Evolutionary conservation across 2,888 invertebrate species (phyloP).

Genomic region (Troides helena): DNA sequence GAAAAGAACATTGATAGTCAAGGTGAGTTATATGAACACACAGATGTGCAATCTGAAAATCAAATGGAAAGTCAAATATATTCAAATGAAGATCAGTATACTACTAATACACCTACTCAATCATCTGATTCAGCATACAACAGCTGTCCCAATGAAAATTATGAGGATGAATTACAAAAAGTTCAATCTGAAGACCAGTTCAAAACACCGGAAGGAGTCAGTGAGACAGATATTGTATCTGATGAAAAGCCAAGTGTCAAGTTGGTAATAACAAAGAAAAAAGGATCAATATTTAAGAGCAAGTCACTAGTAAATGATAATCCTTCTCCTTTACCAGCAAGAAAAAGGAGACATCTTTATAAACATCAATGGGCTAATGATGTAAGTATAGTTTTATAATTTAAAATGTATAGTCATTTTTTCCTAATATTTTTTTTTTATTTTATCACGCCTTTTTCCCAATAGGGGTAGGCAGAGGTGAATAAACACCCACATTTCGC

Average conservation of each 20-base stretch:
- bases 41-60: conserved; percentile 26
- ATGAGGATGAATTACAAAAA: conserved; percentile 65
- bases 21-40: not conserved
- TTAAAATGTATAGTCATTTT: not conserved
- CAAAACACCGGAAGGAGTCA: conserved; percentile 62
- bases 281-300: conserved; percentile 94
- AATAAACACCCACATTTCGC: too few species aligned
- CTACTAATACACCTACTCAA: conserved; percentile 51
- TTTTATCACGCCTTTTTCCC: too few species aligned
- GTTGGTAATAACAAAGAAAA: conserved; percentile 88
- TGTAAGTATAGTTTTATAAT: conserved; percentile 58
- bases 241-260: conserved; percentile 82
- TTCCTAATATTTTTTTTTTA: too few species aligned
- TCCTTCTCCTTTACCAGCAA: conserved; percentile 77
- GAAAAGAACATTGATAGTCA: conserved; percentile 14
- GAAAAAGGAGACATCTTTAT: conserved; percentile 89
- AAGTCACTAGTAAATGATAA: conserved; percentile 85
- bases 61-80: conserved; percentile 34
- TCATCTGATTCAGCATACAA: conserved; percentile 71
- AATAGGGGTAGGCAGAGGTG: too few species aligned
- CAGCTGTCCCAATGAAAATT: conserved; percentile 71
- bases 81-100: conserved; percentile 51
- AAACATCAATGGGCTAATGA: conserved; percentile 95
- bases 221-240: conserved; percentile 59
- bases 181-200: conserved; percentile 69